Evolutionary conservation across 2,888 invertebrate genomes (phyloP).

Genomic region (Yponomeuta plumbellus): DNA sequence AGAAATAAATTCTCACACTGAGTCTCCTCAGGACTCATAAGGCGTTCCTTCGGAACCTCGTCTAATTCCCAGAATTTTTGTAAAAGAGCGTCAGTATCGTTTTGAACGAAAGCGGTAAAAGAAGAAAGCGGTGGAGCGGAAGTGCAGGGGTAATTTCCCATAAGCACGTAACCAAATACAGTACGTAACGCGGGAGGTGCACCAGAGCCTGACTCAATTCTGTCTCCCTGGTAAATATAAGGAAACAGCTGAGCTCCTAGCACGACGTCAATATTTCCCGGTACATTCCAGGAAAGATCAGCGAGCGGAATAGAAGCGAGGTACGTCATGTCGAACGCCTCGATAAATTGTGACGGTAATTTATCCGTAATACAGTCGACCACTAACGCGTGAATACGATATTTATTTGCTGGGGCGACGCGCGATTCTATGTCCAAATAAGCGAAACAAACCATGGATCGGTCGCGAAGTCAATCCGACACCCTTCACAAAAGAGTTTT

Average conservation of each 20-base stretch:
- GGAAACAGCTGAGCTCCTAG: conserved; percentile 20
- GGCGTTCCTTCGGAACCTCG: neutral
- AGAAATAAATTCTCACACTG: neutral
- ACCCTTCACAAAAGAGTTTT: too few species aligned
- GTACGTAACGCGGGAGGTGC: conserved; percentile 18
- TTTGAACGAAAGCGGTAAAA: too few species aligned
- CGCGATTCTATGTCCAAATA: too few species aligned
- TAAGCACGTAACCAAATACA: neutral
- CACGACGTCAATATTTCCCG: conserved; percentile 19
- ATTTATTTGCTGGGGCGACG: conserved; percentile 14
- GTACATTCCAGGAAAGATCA: conserved; percentile 19
- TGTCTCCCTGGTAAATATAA: conserved; percentile 16
- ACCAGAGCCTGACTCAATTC: too few species aligned
- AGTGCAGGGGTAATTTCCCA: neutral
- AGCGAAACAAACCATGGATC: too few species aligned
- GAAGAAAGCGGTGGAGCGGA: too few species aligned
- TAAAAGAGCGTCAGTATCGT: neutral
- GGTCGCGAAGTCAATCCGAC: too few species aligned
- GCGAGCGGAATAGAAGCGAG: conserved; percentile 17
- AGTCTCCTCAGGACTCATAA: neutral
- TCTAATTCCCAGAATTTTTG: neutral
- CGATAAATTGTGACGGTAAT: conserved; percentile 16
- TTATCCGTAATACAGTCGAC: conserved; percentile 21
- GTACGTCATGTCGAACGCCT: neutral
- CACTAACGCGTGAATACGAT: conserved; percentile 18